These are phyloP conservation scores for Coleophora flavipennella DNA, from an alignment of 2,888 invertebrate genomes.

Conservation along the genomic window DNA sequence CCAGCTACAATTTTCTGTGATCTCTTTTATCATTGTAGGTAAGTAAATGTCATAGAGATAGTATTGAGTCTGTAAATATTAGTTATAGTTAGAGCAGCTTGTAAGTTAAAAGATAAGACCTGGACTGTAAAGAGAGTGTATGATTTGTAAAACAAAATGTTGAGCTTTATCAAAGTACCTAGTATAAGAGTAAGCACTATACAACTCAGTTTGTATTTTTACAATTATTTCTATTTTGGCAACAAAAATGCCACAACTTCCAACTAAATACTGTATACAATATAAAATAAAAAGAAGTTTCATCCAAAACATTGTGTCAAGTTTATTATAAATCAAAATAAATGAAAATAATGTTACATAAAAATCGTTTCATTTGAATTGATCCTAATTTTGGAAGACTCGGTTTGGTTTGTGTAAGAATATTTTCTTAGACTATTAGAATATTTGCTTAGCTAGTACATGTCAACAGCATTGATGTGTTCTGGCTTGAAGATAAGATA, in stretches of 20 bases:
- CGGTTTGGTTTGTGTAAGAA: too few species aligned
- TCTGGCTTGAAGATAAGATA: too few species aligned
- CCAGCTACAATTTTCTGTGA: conserved; percentile 75
- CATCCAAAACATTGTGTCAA: conserved; percentile 52
- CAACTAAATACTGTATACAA: conserved; percentile 53
- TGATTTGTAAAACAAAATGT: conserved; percentile 71
- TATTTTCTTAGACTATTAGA: too few species aligned
- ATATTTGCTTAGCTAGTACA: too few species aligned
- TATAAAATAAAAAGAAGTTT: conserved; percentile 42
- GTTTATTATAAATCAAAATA: conserved; percentile 65
- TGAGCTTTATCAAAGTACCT: conserved; percentile 72
- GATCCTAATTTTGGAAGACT: too few species aligned
- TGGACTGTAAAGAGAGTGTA: conserved; percentile 68
- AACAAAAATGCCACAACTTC: conserved; percentile 43
- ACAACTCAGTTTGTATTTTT: conserved; percentile 69
- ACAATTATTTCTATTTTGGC: conserved; percentile 62
- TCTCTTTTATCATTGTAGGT: conserved; percentile 71
- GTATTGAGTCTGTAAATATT: conserved; percentile 62
- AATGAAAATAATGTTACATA: conserved; percentile 55
- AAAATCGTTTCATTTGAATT: conserved; percentile 2
- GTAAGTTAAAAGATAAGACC: conserved; percentile 43
- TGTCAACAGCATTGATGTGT: too few species aligned
- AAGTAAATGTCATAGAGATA: conserved; percentile 62
- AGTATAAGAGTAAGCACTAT: conserved; percentile 52
- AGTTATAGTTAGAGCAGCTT: conserved; percentile 35